phyloP scores from a whole-genome alignment of 2,797 vertebrate species.

The Perodicticus potto region DNA sequence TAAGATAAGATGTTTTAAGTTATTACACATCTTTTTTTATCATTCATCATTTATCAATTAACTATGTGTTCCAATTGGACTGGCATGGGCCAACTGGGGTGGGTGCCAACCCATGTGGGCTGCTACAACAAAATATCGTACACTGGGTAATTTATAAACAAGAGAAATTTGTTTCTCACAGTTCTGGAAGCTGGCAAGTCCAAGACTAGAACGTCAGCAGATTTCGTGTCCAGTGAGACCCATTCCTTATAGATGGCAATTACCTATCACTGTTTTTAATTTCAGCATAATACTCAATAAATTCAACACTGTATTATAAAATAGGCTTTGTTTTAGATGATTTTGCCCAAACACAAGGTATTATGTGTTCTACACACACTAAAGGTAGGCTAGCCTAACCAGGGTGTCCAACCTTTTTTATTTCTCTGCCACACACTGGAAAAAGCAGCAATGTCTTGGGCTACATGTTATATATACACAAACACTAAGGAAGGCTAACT shows the following conservation, averaged over 20 bases:
- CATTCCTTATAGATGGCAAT: neutral
- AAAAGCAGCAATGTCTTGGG: too few species aligned
- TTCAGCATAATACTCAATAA: neutral
- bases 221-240: neutral
- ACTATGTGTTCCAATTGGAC: neutral
- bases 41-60: slow-evolving; percentile 19
- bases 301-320: neutral
- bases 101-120: neutral
- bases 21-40: neutral
- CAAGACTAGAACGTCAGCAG: neutral
- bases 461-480: too few species aligned
- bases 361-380: neutral
- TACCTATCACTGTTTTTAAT: too few species aligned
- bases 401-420: too few species aligned
- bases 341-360: neutral
- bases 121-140: neutral
- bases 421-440: too few species aligned
- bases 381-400: neutral
- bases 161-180: neutral
- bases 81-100: neutral
- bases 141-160: neutral
- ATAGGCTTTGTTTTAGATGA: neutral
- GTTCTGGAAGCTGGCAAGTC: neutral
- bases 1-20: slow-evolving; percentile 17
- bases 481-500: too few species aligned